phyloP scores from a whole-genome alignment of 2,797 vertebrate genomes.

The Hylomyscus alleni region DNA sequence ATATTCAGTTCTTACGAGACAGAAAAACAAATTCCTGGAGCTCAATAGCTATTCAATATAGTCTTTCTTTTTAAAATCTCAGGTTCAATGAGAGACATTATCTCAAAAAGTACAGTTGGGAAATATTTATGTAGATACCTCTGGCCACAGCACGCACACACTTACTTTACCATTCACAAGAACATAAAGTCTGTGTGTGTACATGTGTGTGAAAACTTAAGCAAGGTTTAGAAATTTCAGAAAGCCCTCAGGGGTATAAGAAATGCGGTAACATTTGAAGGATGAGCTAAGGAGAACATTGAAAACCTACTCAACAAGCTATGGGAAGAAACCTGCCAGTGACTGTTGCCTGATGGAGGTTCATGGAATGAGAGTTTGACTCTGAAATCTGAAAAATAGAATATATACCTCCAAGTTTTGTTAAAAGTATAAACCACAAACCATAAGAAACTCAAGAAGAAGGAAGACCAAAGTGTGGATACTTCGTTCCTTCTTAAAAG shows the following conservation, averaged over 20 bases:
- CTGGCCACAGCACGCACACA: background rate
- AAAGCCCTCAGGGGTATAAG: background rate
- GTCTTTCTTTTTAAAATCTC: background rate
- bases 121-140: background rate
- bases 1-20: background rate
- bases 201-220: background rate
- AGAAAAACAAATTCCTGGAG: background rate
- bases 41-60: background rate
- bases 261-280: background rate
- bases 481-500: too few relatives aligned
- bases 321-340: background rate
- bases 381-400: background rate
- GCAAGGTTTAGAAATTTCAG: background rate
- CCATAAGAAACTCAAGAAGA: too few relatives aligned
- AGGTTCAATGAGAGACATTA: background rate
- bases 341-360: background rate
- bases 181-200: background rate
- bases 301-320: conserved; percentile 32
- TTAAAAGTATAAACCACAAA: background rate
- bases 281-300: background rate
- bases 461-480: too few relatives aligned
- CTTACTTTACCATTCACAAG: background rate
- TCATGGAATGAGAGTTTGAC: background rate
- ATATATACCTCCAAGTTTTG: background rate
- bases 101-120: background rate